Evolutionary conservation across 2,797 vertebrate species (phyloP).

Genomic region (Rhinoraja longicauda): DNA sequence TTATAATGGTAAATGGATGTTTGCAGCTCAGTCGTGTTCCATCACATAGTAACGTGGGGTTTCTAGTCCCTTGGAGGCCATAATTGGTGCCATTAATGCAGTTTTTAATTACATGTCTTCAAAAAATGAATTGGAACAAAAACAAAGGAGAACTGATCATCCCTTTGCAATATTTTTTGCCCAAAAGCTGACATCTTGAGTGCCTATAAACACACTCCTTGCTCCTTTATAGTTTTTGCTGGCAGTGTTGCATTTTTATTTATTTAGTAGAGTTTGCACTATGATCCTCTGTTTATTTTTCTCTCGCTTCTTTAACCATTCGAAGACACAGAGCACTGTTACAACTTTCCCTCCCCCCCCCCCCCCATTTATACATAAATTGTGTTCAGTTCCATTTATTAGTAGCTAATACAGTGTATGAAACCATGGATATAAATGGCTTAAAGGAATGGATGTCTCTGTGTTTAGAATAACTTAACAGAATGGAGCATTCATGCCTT

Average conservation of each 20-base stretch:
- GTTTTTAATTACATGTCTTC: constrained; percentile 80
- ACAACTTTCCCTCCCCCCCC: too few relatives aligned
- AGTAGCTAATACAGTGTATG: background rate
- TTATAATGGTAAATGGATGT: constrained; percentile 92
- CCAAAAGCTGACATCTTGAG: constrained; percentile 38
- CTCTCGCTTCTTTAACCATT: background rate
- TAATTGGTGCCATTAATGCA: constrained; percentile 79
- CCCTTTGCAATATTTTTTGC: constrained; percentile 54
- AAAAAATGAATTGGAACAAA: constrained; percentile 72
- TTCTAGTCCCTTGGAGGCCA: constrained; percentile 79
- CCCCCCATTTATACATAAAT: background rate
- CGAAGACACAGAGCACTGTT: background rate
- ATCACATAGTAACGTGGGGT: constrained; percentile 79
- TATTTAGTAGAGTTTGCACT: constrained; percentile 6
- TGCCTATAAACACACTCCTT: constrained; percentile 36
- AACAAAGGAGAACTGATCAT: constrained; percentile 75
- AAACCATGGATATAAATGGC: background rate
- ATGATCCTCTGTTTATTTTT: constrained; percentile 18
- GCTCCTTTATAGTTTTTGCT: constrained; percentile 31
- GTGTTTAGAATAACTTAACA: background rate
- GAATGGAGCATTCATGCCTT: background rate
- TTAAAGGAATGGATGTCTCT: background rate
- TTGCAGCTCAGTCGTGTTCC: constrained; percentile 83
- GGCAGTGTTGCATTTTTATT: constrained; percentile 22
- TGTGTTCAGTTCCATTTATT: background rate